Base-by-base conservation (phyloP, 1,140 invertebrate species). In the Pinna nobilis region DNA sequence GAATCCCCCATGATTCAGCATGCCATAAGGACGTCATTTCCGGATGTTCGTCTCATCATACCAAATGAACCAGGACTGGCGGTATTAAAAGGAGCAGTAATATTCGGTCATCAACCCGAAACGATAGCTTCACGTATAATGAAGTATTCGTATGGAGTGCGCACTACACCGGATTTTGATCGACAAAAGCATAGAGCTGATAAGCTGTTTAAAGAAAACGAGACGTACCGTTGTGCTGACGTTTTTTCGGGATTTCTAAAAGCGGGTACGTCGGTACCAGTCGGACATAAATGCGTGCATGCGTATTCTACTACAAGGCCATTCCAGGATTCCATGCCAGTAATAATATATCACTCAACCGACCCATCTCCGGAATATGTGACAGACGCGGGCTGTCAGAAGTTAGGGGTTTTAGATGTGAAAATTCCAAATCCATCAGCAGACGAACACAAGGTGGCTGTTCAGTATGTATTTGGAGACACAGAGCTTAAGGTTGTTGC, bases 1-100 rank as follows among this genome's bases (percentile, higher is more conserved):
- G 70, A 71, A 59, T 65, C 49, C 1, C 60, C 32, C 18, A 30
- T 71, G 33, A 44, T 71, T 1, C 60, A 65, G 28, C 25, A 64
- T 11, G 50, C 49, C 11, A 32, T 71, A 13, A 39, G 49, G 32
- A 57, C 53, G 28, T 35, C 49, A 13, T 71, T 71, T 47, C 60
- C 60, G 4, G 20, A 55, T 6, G 32, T n/a, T 20, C 35, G 37
- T 25, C 25, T 71, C 15, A 64, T 71, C 33, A 50, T 65, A 3
- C 70, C 70, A 15, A 37, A 65, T 23, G 60, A 71, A 9, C 30
- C 70, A 28, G 70, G 70, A 3, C 47, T 71, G n/a, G 60, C 70
- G 5, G 70, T 64, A 13, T n/a, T 71, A 9, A 71, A 55, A 44
- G 70, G 70, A 35, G 70, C 70, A 11, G 70, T 71, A 2, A 32